Conservation (phyloP, 2,113 vertebrate genomes). For the Nyctereutes procyonoides region DNA sequence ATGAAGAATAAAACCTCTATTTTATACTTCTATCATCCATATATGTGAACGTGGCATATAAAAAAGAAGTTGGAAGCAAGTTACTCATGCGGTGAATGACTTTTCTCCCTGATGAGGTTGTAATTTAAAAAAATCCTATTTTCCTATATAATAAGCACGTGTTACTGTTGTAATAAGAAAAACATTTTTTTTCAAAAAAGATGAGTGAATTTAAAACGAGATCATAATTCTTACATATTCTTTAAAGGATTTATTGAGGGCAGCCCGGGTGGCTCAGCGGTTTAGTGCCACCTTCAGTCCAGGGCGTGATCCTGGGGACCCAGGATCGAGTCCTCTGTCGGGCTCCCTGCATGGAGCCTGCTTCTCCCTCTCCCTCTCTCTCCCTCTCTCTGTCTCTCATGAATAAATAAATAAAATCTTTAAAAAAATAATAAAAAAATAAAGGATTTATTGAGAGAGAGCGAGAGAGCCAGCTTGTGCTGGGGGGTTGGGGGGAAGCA, state of each 20-base stretch:
- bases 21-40: neutral
- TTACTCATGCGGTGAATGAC: neutral
- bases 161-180: neutral
- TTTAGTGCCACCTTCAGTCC: too few species aligned
- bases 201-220: neutral
- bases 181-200: neutral
- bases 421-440: too few species aligned
- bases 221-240: neutral
- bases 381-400: too few species aligned
- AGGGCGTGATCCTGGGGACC: too few species aligned
- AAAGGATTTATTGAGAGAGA: neutral
- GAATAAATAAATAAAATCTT: too few species aligned
- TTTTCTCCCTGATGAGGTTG: neutral
- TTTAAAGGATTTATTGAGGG: neutral
- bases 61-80: neutral
- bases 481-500: too few species aligned
- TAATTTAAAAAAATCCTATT: neutral
- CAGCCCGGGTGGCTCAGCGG: too few species aligned
- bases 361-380: too few species aligned
- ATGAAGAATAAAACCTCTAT: too few species aligned
- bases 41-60: neutral
- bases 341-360: too few species aligned
- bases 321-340: too few species aligned
- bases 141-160: neutral
- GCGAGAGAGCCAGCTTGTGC: too few species aligned